Conservation (phyloP, 2,797 vertebrate genomes). For the Pseudomugil gertrudae region DNA sequence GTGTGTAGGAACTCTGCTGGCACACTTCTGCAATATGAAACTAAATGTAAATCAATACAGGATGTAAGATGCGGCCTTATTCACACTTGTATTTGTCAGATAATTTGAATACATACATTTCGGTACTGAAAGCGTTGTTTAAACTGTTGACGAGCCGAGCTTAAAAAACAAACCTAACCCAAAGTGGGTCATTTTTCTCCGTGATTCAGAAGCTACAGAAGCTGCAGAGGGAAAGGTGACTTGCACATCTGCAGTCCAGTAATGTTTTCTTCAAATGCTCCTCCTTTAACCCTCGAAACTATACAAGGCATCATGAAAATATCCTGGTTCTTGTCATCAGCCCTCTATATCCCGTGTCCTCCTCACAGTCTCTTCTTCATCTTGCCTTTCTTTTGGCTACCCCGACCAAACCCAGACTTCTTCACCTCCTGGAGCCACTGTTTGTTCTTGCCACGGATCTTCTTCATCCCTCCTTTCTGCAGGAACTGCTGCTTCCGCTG, state of each 20-base stretch:
- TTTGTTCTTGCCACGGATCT: constrained; percentile 79
- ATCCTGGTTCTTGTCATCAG: neutral
- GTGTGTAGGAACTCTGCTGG: no score
- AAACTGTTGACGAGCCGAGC: neutral
- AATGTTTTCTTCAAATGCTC: constrained; percentile 2
- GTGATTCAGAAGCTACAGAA: constrained; percentile 6
- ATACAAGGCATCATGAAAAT: neutral
- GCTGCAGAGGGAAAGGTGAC: neutral
- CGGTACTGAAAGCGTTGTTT: constrained; percentile 11
- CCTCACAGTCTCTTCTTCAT: constrained; percentile 70
- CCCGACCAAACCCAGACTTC: constrained; percentile 88
- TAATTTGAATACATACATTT: constrained; percentile 15
- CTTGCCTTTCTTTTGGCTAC: constrained; percentile 87
- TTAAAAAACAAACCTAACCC: constrained; percentile 8
- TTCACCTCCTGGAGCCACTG: constrained; percentile 83
- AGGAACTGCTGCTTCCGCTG: constrained; percentile 88
- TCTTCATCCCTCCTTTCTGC: constrained; percentile 89
- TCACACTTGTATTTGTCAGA: constrained; percentile 38
- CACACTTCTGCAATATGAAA: neutral
- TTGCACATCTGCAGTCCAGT: constrained; percentile 12
- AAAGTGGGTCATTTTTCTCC: constrained; percentile 11
- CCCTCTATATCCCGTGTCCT: neutral
- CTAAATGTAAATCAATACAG: constrained; percentile 29
- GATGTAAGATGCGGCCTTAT: constrained; percentile 5
- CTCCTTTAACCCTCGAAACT: constrained; percentile 12